phyloP scores from a whole-genome alignment of 1,140 invertebrate genomes.

The Drosophila mayri region DNA sequence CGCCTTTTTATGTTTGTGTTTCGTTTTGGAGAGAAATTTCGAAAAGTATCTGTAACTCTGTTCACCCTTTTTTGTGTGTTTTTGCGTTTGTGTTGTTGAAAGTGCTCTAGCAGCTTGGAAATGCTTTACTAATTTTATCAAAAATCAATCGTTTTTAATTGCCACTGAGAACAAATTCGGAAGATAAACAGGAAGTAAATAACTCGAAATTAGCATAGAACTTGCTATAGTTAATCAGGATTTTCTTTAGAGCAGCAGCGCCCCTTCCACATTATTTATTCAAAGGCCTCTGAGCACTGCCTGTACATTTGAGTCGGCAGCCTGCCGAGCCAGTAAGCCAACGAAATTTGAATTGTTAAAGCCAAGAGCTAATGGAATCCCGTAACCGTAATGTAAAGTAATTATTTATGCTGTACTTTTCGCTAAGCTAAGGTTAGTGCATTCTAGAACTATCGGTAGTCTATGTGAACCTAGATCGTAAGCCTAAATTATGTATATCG shows the following conservation, averaged over 20 bases:
- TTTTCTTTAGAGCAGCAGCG: slow-evolving; percentile 36
- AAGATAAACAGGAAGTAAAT: slow-evolving; percentile 72
- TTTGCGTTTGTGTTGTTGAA: slow-evolving; percentile 71
- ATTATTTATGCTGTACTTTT: slow-evolving; percentile 84
- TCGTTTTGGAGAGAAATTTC: slow-evolving; percentile 51
- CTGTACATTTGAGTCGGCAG: slow-evolving; percentile 42
- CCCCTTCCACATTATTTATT: slow-evolving; percentile 39
- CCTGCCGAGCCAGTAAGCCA: slow-evolving; percentile 37
- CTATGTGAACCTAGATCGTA: slow-evolving; percentile 75
- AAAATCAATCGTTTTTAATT: slow-evolving; percentile 57
- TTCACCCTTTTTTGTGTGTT: slow-evolving; percentile 55
- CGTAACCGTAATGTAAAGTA: slow-evolving; percentile 76
- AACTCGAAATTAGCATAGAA: slow-evolving; percentile 56
- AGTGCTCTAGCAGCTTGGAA: slow-evolving; percentile 63
- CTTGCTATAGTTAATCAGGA: slow-evolving; percentile 30
- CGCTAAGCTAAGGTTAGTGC: slow-evolving; percentile 84
- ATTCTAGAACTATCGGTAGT: slow-evolving; percentile 83
- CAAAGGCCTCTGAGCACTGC: slow-evolving; percentile 41
- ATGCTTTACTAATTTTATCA: slow-evolving; percentile 74
- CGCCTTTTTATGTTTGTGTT: slow-evolving; percentile 74
- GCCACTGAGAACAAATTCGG: slow-evolving; percentile 73
- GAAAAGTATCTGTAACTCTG: slow-evolving; percentile 29
- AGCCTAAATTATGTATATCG: slow-evolving; percentile 79
- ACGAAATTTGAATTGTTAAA: slow-evolving; percentile 64
- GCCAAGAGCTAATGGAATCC: slow-evolving; percentile 47